These are phyloP conservation scores for Oryctes rhinoceros DNA, from an alignment of 1,140 invertebrate species.

Conservation along the genomic window DNA sequence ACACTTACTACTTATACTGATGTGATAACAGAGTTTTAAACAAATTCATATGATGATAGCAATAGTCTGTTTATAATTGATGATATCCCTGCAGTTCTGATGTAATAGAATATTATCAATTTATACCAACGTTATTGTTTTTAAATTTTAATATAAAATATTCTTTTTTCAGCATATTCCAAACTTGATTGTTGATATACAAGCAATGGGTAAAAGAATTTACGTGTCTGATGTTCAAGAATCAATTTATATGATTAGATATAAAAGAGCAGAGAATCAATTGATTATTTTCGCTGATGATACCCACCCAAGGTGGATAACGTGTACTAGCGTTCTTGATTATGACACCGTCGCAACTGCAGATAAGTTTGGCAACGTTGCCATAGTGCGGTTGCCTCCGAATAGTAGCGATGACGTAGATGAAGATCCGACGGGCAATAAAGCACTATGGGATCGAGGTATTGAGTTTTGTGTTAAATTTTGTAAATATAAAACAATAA, in stretches of 20 bases:
- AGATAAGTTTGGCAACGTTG: slow-evolving; percentile 99
- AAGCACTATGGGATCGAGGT: slow-evolving; percentile 96
- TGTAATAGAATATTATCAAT: slow-evolving; percentile 23
- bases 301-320: slow-evolving; percentile 96
- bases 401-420: slow-evolving; percentile 97
- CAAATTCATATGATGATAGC: slow-evolving; percentile 45
- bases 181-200: slow-evolving; percentile 92
- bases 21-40: not conserved
- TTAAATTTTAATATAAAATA: slow-evolving; percentile 42
- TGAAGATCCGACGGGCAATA: slow-evolving; percentile 98
- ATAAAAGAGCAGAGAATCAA: slow-evolving; percentile 96
- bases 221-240: slow-evolving; percentile 97
- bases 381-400: slow-evolving; percentile 86
- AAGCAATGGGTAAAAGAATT: slow-evolving; percentile 92
- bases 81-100: slow-evolving; percentile 59
- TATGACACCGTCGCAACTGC: slow-evolving; percentile 96
- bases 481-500: not conserved
- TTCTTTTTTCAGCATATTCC: slow-evolving; percentile 82
- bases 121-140: not conserved
- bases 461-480: slow-evolving; percentile 49
- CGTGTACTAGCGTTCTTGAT: slow-evolving; percentile 91
- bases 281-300: slow-evolving; percentile 98
- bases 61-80: slow-evolving; percentile 43
- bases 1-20: not conserved
- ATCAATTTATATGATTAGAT: slow-evolving; percentile 95